These are phyloP conservation scores for Julus scanicus DNA, from an alignment of 2,888 invertebrate genomes.

Conservation along the genomic window DNA sequence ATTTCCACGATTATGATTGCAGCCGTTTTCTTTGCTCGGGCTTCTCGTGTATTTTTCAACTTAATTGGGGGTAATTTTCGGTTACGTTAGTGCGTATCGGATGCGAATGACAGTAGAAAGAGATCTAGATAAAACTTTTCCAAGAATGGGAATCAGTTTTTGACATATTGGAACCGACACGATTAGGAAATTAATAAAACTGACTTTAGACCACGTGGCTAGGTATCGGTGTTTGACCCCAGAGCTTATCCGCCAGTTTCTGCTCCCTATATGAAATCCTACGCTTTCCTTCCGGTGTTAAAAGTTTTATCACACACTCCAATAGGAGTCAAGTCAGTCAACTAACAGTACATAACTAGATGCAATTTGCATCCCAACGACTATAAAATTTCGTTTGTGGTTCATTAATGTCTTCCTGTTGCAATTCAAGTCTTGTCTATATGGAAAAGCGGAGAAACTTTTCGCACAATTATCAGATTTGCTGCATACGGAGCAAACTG, in stretches of 20 bases:
- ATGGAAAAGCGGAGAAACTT: background rate
- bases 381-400: constrained; percentile 1
- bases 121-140: background rate
- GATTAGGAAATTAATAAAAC: background rate
- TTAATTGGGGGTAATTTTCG: constrained; percentile 19
- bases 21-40: background rate
- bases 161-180: background rate
- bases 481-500: background rate
- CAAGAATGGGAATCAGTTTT: background rate
- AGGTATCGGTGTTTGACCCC: background rate
- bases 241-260: background rate
- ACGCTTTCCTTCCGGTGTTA: background rate
- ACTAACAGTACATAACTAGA: constrained; percentile 9
- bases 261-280: too few relatives aligned
- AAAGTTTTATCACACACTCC: background rate
- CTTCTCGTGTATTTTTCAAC: background rate
- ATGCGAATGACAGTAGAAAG: background rate
- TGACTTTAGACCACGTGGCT: background rate
- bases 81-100: constrained; percentile 19
- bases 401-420: constrained; percentile 19
- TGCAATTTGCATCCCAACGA: background rate
- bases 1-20: constrained; percentile 19
- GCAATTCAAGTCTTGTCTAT: background rate
- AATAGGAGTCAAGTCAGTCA: constrained; percentile 4
- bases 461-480: constrained; percentile 19